Evolutionary conservation across 1,140 invertebrate genomes (phyloP).

Genomic region (Portunus trituberculatus): DNA sequence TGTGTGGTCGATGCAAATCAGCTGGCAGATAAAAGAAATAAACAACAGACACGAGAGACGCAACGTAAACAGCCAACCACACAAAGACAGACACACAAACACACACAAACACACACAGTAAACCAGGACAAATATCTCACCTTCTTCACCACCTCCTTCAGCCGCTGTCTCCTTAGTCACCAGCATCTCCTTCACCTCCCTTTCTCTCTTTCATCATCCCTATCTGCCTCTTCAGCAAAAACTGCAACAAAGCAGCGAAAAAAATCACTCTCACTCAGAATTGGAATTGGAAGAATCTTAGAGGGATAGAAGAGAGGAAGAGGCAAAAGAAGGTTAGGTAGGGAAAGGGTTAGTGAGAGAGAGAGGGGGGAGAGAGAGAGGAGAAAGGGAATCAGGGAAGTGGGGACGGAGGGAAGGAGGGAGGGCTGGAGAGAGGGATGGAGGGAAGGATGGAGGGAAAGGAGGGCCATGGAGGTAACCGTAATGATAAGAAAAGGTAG

Average conservation of each 20-base stretch:
- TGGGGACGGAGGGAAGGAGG: not conserved
- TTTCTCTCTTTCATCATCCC: slow-evolving; percentile 5
- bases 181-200: not conserved
- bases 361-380: not conserved
- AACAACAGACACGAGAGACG: too few relatives aligned
- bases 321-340: too few relatives aligned
- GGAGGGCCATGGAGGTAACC: not conserved
- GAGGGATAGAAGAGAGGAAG: not conserved
- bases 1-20: too few relatives aligned
- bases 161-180: too few relatives aligned
- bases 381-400: not conserved
- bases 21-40: too few relatives aligned
- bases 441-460: not conserved
- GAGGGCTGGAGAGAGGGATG: not conserved
- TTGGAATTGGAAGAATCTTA: not conserved
- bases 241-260: not conserved
- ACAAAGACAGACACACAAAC: too few relatives aligned
- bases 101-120: too few relatives aligned
- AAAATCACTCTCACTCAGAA: not conserved
- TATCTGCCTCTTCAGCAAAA: not conserved
- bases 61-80: too few relatives aligned
- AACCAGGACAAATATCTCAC: too few relatives aligned
- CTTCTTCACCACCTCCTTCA: too few relatives aligned
- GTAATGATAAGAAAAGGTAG: slow-evolving; percentile 14
- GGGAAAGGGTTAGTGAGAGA: not conserved